Base-by-base conservation (phyloP, 2,113 vertebrate species). In the Xiphophorus couchianus region DNA sequence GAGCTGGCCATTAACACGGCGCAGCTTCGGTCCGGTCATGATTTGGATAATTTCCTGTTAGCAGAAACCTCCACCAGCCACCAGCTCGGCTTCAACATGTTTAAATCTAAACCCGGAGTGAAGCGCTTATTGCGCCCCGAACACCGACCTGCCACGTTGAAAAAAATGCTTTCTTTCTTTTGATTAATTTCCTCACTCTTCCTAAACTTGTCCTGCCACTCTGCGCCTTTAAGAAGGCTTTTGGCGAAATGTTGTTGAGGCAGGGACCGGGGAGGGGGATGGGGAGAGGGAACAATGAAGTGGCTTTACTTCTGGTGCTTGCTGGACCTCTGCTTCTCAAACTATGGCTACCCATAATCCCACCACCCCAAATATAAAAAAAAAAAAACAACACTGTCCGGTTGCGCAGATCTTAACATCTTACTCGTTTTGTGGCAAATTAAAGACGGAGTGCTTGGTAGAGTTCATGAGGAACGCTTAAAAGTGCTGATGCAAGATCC, bases 221-320 rank as follows among this genome's bases (percentile, higher is more conserved):
- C 87, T 92, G 89, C 69, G 83, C 84, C 88, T 92, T 92, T 92
- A 93, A 93, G 92, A 83, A 58, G 72, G 84, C 86, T 89, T 77
- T 66, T 72, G 80, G 80, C 81, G 15, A 81, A 79, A 79, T 84
- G 84, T 91, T 91, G 86, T 91, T 69, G 69, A 80, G 74, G 86
- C 87, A 70, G 89, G 81, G 85, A 79, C 82, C 30, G 74, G 63
- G 88, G 84, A 88, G 86, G 93, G 92, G 93, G 90, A 85, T 85
- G 84, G 92, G 91, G 88, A 85, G 63, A 77, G 75, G 78, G 91
- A 94, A 94, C 93, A 94, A 94, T 93, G 91, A 92, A 90, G 84
- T 78, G 74, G 75, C 84, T 90, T 85, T 86, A 73, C 81, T 90
- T 85, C n/a, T 84, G 73, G 84, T 86, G 77, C 74, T 48, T 74